Evolutionary conservation across 2,888 invertebrate species (phyloP).

Genomic region (Callimorpha dominula): DNA sequence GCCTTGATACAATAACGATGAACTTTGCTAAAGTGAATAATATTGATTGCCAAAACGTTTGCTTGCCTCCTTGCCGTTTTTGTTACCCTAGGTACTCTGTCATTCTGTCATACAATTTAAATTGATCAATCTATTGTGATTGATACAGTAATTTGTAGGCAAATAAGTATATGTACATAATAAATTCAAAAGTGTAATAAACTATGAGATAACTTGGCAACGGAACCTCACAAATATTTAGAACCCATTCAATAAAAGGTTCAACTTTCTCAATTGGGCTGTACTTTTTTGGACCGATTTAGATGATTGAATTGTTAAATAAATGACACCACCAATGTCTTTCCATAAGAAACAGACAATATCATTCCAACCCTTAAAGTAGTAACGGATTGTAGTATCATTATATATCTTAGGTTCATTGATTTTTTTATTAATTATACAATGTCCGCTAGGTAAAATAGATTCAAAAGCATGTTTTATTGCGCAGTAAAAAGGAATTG

Average conservation of each 20-base stretch:
- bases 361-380: not conserved
- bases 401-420: not conserved
- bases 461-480: not conserved
- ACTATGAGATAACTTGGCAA: not conserved
- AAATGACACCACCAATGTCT: not conserved
- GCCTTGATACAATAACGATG: conserved; percentile 49
- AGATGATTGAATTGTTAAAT: not conserved
- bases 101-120: conserved; percentile 15
- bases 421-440: not conserved
- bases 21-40: conserved; percentile 46
- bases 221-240: not conserved
- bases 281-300: not conserved
- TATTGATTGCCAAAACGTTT: conserved; percentile 38
- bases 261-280: not conserved
- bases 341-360: not conserved
- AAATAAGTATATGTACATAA: not conserved
- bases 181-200: not conserved
- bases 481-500: conserved; percentile 23
- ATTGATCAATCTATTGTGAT: not conserved
- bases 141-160: not conserved
- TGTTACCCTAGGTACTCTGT: conserved; percentile 9
- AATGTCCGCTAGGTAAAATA: not conserved
- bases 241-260: not conserved
- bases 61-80: conserved; percentile 9
- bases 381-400: not conserved